A percentile compares a stretch with the other conserved stretches of the same genome.
Evolutionary conservation across 2,113 vertebrate species (phyloP).

Genomic region (Monarcha castaneiventris): DNA sequence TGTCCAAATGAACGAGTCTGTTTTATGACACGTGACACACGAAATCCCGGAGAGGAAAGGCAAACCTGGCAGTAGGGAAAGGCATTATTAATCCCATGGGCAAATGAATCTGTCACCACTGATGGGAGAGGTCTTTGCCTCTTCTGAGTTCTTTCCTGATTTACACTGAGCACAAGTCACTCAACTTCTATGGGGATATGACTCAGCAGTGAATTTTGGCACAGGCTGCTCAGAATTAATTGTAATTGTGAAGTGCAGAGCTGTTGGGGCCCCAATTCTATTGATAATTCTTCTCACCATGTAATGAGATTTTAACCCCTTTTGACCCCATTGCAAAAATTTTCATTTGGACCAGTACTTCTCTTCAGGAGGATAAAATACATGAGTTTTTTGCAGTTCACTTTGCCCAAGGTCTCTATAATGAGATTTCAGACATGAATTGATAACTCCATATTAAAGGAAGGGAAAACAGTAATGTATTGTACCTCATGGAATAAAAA

Average conservation of each 20-base stretch:
- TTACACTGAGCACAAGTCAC: not conserved
- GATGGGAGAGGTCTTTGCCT: not conserved
- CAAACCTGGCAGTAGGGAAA: not conserved
- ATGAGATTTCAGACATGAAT: slow-evolving; percentile 80
- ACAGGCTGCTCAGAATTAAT: not conserved
- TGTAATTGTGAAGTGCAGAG: not conserved
- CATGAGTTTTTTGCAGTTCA: slow-evolving; percentile 73
- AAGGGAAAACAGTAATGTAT: not conserved
- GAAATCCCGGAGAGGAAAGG: not conserved
- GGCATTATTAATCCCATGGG: not conserved
- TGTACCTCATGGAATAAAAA: not conserved
- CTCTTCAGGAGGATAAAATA: not conserved
- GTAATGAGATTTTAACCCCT: not conserved
- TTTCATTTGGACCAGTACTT: not conserved
- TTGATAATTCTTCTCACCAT: not conserved
- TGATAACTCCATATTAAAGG: slow-evolving; percentile 82
- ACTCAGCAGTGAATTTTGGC: slow-evolving; percentile 1
- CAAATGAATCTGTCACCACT: not conserved
- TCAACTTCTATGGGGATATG: not conserved
- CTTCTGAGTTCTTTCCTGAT: not conserved
- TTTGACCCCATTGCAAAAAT: not conserved
- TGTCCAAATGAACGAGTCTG: not conserved
- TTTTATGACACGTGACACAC: not conserved
- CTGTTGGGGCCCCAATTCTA: not conserved
- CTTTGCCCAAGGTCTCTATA: slow-evolving; percentile 77